Base-by-base conservation (phyloP, 2,888 invertebrate species). In the Drosophila rubida region DNA sequence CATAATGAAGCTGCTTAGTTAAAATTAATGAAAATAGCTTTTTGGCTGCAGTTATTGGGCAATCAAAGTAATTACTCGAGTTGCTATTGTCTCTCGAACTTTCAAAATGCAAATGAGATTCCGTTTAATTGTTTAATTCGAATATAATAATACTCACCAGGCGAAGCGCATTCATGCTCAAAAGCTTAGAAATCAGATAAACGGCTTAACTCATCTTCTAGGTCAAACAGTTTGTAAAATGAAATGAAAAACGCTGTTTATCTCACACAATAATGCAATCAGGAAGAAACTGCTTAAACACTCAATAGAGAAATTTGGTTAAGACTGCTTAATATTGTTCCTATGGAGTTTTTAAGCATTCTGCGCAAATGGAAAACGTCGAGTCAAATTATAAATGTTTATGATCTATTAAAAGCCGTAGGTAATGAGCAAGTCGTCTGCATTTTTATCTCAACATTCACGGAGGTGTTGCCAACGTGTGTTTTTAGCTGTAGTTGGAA, bases 321-420 rank as follows among this genome's bases (percentile, higher is more conserved):
- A 14, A 27, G 9, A 16, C 14, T 14, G 5, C 27, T 46, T 16
- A 9, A 19, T 30, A 48, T n/a, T 30, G 19, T 1, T 32, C 8
- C 30, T 9, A 22, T 11, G 11, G 0, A 6, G 45, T 32, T 30
- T 48, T 48, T 2, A 32, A 30, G 30, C 16, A 6, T 3, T 3
- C 19, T 19, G 6, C 7, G n/a, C 14, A 39, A 50, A 19, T 53
- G 27, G 9, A 2, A 41, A 9, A 13, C 19, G 27, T 19, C 13
- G 51, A 53, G 27, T n/a, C 11, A 22, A 27, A 19, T n/a, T 53
- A 22, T 30, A 22, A 19, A 53, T 30, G 13, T 53, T 53, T 19
- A 53, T 3, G 19, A 41, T 27, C 41, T 27, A 27, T 41, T 53
- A 16, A 19, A 19, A 30, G 13, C 9, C 39, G 39, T 19, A 39